phyloP scores from a whole-genome alignment of 1,140 invertebrate genomes.

The Venustaconcha ellipsiformis region DNA sequence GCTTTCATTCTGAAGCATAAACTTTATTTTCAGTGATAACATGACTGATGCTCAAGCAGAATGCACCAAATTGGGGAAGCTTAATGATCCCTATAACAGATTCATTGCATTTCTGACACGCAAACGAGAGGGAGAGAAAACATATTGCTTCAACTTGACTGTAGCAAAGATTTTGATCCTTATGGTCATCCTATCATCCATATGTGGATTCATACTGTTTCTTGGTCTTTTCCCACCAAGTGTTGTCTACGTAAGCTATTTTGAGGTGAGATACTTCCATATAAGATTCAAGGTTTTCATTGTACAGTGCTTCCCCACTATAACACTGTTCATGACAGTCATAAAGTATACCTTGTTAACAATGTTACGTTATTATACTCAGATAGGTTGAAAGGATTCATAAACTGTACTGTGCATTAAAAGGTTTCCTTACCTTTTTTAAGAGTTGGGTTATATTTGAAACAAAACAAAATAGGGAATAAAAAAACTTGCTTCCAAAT shows the following conservation, averaged over 20 bases:
- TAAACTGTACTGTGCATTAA: background rate
- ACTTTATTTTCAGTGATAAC: too few relatives aligned
- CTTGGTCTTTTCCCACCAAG: conserved; percentile 39
- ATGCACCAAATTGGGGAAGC: too few relatives aligned
- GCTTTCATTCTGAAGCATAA: too few relatives aligned
- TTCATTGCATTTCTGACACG: too few relatives aligned
- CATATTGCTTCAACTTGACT: too few relatives aligned
- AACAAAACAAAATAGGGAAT: too few relatives aligned
- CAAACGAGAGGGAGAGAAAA: too few relatives aligned
- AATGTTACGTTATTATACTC: background rate
- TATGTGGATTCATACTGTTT: conserved; percentile 29
- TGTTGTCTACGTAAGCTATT: conserved; percentile 46
- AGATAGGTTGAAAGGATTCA: background rate
- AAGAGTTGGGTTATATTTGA: background rate
- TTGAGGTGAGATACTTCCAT: conserved; percentile 30
- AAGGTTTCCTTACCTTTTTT: background rate
- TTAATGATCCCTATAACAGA: too few relatives aligned
- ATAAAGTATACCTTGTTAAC: background rate
- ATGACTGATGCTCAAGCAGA: too few relatives aligned
- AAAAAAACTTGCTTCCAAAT: too few relatives aligned
- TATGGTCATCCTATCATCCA: too few relatives aligned
- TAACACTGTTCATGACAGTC: background rate
- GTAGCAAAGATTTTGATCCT: too few relatives aligned
- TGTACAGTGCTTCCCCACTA: background rate
- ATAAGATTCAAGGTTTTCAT: background rate